Evolutionary conservation across 2,113 vertebrate species (phyloP).

Genomic region (Varanus komodoensis): DNA sequence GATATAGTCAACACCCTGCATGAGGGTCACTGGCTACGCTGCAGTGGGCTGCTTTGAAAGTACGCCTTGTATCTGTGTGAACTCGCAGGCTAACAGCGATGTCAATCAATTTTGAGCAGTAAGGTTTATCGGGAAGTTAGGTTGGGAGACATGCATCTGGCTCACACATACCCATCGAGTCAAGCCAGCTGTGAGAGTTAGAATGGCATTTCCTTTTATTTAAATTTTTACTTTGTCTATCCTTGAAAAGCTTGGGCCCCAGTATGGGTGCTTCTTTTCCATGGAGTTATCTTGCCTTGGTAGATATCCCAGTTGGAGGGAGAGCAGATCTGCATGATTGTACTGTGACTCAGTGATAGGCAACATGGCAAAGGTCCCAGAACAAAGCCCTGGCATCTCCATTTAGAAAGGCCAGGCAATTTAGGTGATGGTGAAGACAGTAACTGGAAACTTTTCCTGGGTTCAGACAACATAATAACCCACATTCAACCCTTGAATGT

Average conservation of each 20-base stretch:
- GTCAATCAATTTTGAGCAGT: neutral
- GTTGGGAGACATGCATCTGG: neutral
- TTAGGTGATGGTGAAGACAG: neutral
- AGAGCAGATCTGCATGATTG: neutral
- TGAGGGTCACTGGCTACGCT: conserved; percentile 20
- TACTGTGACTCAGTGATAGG: neutral
- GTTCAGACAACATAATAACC: no score
- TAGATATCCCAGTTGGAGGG: neutral
- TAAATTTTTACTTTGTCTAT: neutral
- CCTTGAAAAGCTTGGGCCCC: neutral
- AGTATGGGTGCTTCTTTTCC: neutral
- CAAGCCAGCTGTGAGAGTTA: rapidly evolving
- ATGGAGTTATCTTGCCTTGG: neutral
- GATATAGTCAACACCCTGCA: neutral
- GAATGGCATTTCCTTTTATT: neutral
- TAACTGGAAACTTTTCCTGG: neutral
- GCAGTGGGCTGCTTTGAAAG: neutral
- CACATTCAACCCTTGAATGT: no score
- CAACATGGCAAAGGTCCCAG: neutral
- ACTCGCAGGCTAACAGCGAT: neutral
- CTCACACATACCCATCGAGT: neutral
- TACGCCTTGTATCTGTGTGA: neutral
- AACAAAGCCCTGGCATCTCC: neutral
- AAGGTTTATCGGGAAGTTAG: neutral
- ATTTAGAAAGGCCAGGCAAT: neutral